Base-by-base conservation (phyloP, 2,797 vertebrate genomes). In the Melopsittacus undulatus region DNA sequence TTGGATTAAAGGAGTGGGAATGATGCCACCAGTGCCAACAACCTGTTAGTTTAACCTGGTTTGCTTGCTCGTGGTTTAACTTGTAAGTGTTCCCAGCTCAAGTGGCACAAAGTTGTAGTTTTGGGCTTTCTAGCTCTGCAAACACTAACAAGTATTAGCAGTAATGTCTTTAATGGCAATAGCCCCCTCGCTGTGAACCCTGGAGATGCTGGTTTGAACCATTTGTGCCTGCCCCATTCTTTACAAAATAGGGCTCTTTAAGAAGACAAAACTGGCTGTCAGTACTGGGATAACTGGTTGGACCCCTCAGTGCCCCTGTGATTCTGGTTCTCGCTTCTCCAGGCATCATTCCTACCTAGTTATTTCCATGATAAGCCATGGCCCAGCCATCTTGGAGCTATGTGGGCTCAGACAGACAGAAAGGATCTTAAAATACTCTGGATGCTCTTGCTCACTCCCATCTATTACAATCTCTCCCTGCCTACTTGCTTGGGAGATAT, bases 301-400 rank as follows among this genome's bases (percentile, higher is more conserved):
- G 68, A 92, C 21, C 40, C 86, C 61, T 30, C 78, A 61, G 5
- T 51, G 26, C 26, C 90, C 29, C 78, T 90, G 94, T 81, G 77
- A 10, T 83, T 95, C 93, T 90, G 63, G 72, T 95, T 95, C 78
- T 76, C 82, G 42, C 64, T 92, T 93, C 83, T 94, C 49, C 83
- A 89, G 83, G 86, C 77, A 5, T 80, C 32, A 11, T 90, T 89
- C 40, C 86, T 67, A 74, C 81, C 48, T 51, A 29, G 67, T 74
- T 74, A 94, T 92, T 95, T 95, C 75, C 86, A 83, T 61, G 75
- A 66, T 74, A 94, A 91, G 84, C 70, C 24, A 32, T 88, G 85
- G 73, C 74, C 85, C 80, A 83, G 87, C 87, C 85, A 20, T 56
- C 42, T 79, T 40, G 45, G 56, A 69, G 79, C 92, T 87, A 6